Base-by-base conservation (phyloP, 2,797 vertebrate species). In the Syncerus caffer region DNA sequence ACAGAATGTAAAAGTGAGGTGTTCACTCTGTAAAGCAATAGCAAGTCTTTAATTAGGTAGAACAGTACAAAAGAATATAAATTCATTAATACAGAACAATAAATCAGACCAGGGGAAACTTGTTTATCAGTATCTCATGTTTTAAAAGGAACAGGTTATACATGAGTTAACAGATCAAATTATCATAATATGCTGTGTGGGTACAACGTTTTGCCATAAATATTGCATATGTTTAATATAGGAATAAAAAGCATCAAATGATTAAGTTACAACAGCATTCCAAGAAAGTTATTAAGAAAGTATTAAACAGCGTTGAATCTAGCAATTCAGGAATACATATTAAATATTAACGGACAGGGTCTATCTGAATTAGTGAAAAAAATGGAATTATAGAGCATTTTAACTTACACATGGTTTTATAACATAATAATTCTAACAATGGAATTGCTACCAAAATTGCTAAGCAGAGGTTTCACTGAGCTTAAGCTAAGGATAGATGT, bases 161-260 rank as follows among this genome's bases (percentile, higher is more conserved):
- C 92, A 98, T 98, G 96, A 98, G 97, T 98, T 93, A 98, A 95
- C 14, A 94, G 27, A 98, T 95, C 79, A 98, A 97, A 97, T 97
- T 98, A 97, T 55, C 50, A 74, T 80, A 96, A 96, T 45, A 92
- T 80, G 15, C 80, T 97, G 67, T 45, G 23, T 97, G 85, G 87
- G 93, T 90, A 96, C 64, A 96, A 57, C 84, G 51, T 79, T 97
- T 95, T 97, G 88, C 60, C 50, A 97, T 98, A 97, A 98, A 97
- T 97, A 98, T 13, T 98, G 80, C 53, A 95, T 95, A 25, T 53
- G 84, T 42, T 88, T 80, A 95, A n/a, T 92, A 95, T 74, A 95
- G 82, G 62, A 94, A 97, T 95, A 97, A 90, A 83, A 96, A 98
- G 89, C 45, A 96, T 67, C 94, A 88, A 67, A 97, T 97, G 98